phyloP scores from a whole-genome alignment of 2,888 invertebrate species.

The Perizoma affinitatum region DNA sequence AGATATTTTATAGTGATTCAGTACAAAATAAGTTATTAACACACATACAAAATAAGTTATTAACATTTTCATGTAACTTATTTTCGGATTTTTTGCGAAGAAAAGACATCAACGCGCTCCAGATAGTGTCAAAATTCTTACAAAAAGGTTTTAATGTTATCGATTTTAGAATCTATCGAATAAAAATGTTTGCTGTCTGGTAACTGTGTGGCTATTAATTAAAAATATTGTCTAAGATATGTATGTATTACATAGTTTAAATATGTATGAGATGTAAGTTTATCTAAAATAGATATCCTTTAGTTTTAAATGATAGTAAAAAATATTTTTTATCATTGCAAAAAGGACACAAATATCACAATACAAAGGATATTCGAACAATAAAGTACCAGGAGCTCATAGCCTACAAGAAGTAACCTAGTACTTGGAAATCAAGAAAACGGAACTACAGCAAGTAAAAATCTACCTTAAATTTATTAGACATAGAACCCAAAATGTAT shows the following conservation, averaged over 20 bases:
- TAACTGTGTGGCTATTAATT: too few relatives aligned
- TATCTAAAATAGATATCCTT: too few relatives aligned
- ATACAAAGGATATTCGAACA: conserved; percentile 53
- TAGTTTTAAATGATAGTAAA: background rate
- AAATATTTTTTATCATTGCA: background rate
- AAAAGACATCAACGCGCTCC: conserved; percentile 36
- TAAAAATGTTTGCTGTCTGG: too few relatives aligned
- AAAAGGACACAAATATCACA: conserved; percentile 30
- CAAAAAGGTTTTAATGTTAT: background rate
- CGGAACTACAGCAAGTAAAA: conserved; percentile 38
- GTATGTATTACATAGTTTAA: too few relatives aligned
- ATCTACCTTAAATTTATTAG: conserved; percentile 26
- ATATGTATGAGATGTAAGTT: too few relatives aligned
- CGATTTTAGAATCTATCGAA: too few relatives aligned
- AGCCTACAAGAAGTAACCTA: conserved; percentile 61
- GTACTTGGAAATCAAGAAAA: conserved; percentile 73
- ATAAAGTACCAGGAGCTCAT: conserved; percentile 62
- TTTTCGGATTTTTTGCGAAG: background rate
- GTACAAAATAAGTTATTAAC: too few relatives aligned
- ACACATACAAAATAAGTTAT: too few relatives aligned
- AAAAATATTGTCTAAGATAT: too few relatives aligned
- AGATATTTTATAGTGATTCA: too few relatives aligned
- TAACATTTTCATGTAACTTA: too few relatives aligned
- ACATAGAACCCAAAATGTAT: conserved; percentile 5
- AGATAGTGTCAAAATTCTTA: too few relatives aligned